A percentile compares a stretch with the other conserved stretches of the same genome.
phyloP scores from a whole-genome alignment of 2,888 invertebrate species.

The Odiellus spinosus region DNA sequence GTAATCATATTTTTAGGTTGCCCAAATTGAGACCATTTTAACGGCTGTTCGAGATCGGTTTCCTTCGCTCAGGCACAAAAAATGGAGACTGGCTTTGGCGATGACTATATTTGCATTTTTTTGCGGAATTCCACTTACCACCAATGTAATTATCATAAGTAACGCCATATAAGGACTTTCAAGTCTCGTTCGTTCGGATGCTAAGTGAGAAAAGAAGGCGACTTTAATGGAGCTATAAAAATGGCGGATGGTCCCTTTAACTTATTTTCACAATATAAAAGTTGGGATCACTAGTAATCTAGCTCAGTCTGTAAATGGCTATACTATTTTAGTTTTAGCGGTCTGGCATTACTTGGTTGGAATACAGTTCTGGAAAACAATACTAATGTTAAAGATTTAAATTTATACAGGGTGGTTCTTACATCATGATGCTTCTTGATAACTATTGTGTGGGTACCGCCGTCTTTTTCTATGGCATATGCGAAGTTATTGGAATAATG shows the following conservation, averaged over 20 bases:
- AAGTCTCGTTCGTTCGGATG: too few relatives aligned
- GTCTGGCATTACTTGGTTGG: too few relatives aligned
- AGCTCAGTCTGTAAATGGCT: too few relatives aligned
- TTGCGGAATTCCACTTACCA: constrained; percentile 18
- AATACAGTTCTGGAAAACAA: too few relatives aligned
- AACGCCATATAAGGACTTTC: too few relatives aligned
- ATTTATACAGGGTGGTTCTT: constrained; percentile 14
- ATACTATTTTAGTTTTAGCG: too few relatives aligned
- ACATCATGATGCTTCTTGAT: constrained; percentile 16
- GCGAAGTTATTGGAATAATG: constrained; percentile 39
- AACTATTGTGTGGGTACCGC: constrained; percentile 20
- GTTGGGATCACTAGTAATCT: too few relatives aligned
- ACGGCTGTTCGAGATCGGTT: constrained; percentile 18
- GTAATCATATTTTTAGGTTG: constrained; percentile 17
- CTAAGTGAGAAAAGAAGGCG: too few relatives aligned
- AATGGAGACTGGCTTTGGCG: constrained; percentile 12
- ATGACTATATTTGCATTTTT: constrained; percentile 13
- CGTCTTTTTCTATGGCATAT: constrained; percentile 39
- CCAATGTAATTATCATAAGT: constrained; percentile 13
- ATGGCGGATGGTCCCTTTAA: too few relatives aligned
- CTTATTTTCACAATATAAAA: too few relatives aligned
- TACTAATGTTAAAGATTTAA: not conserved
- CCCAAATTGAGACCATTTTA: constrained; percentile 17
- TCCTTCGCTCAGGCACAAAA: constrained; percentile 13
- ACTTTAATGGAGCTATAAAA: too few relatives aligned